Conservation (phyloP, 2,888 invertebrate species). For the Zygogramma bicolorata region DNA sequence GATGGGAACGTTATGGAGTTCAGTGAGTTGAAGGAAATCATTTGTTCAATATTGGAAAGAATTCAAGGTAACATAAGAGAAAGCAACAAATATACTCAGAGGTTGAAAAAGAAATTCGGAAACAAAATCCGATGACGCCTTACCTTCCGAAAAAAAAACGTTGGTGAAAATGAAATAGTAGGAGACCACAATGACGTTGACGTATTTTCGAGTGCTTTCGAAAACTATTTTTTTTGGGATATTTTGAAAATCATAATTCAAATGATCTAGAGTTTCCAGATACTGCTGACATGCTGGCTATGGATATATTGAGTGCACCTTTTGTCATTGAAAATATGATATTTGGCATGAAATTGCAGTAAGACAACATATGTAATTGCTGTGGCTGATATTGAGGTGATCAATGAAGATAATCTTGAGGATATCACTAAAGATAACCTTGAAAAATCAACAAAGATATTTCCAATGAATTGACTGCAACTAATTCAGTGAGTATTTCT, state of each 20-base stretch:
- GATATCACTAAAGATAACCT: too few species aligned
- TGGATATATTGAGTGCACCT: not conserved
- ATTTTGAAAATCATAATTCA: not conserved
- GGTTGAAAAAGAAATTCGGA: not conserved
- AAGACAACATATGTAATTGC: not conserved
- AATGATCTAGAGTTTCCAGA: not conserved
- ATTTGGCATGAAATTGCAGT: not conserved
- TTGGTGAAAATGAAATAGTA: not conserved
- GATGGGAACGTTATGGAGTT: constrained; percentile 17
- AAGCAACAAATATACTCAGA: not conserved
- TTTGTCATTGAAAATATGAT: not conserved
- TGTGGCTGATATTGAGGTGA: not conserved
- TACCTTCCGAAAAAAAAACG: not conserved
- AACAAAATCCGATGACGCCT: not conserved
- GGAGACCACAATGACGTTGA: not conserved
- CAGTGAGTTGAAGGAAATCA: constrained; percentile 19
- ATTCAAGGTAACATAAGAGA: not conserved
- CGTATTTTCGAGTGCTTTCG: not conserved
- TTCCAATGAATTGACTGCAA: not conserved
- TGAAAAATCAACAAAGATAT: too few species aligned
- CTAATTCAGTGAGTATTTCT: not conserved
- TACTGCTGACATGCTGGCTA: not conserved
- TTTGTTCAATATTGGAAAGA: not conserved
- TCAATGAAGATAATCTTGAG: not conserved
- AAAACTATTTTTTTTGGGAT: not conserved